Base-by-base conservation (phyloP, 2,113 vertebrate genomes). In the Sphaerodactylus townsendi region DNA sequence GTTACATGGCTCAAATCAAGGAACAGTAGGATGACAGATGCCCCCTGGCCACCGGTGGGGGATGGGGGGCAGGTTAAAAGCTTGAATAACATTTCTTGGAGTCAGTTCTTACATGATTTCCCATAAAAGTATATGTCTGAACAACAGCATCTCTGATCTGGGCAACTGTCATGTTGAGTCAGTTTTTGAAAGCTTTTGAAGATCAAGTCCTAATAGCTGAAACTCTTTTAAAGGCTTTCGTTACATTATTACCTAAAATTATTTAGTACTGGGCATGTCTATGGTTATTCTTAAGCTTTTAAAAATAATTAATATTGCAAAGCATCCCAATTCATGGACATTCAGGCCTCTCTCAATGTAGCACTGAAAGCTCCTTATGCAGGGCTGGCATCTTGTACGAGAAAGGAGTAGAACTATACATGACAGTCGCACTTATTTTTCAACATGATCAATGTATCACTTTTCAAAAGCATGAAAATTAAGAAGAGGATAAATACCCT, bases 401-500 rank as follows among this genome's bases (percentile, higher is more conserved):
- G 13, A 77, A 62, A 77, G 11, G 53, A 11, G 5, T 30, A 30
- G 23, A n/a, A 41, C 21, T 13, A 66, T 10, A 7, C 33, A 15
- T 64, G 6, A 41, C 39, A 78, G 37, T 83, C 19, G 50, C 70
- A 50, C 35, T 56, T 41, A 77, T 23, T 35, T 69, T 76, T 71
- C 56, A 62, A 72, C 1, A 17, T 14, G 19, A 48, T 70, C 10
- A 1, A 76, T 77, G 56, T 11, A 73, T 17, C 53, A 69, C n/a
- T 83, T 21, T 30, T 70, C n/a, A 85, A 33, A 79, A 85, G 85
- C 0, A 8, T 69, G 80, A 75, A 81, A 85, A 82, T 79, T 83
- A 87, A 93, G 44, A 62, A 44, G 74, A 88, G 44, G 39, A 39
- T 68, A 48, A 94, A 94, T 94, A 99, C 98, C 98, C 98, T 97